A percentile compares a stretch with the other conserved stretches of the same genome.
Evolutionary conservation across 2,113 vertebrate species (phyloP).

Genomic region (Sander lucioperca): DNA sequence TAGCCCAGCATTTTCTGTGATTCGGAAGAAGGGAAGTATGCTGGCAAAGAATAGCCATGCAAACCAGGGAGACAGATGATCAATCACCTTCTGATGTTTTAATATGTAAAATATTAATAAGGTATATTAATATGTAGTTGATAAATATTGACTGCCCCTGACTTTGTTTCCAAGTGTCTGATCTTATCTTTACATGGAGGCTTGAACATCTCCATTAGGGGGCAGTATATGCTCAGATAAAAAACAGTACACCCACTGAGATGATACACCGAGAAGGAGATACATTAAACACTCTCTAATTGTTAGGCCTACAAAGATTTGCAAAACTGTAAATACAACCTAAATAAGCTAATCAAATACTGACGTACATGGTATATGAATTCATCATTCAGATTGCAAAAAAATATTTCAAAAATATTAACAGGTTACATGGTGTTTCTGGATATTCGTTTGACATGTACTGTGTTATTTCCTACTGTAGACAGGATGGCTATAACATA

Average conservation of each 20-base stretch:
- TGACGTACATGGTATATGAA: neutral
- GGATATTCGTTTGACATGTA: neutral
- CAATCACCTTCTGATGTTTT: neutral
- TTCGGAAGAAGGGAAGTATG: neutral
- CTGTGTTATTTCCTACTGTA: neutral
- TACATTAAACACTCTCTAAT: conserved; percentile 12
- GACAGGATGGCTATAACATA: neutral
- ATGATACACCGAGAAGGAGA: conserved; percentile 1
- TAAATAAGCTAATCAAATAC: neutral
- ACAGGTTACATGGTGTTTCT: neutral
- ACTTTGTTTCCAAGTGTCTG: neutral
- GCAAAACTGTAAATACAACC: neutral
- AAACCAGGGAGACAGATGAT: neutral
- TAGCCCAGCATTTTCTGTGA: neutral
- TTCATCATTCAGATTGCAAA: neutral
- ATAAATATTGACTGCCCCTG: neutral
- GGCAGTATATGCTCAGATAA: conserved; percentile 64
- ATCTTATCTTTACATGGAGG: neutral
- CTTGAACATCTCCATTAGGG: conserved; percentile 63
- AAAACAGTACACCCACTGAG: neutral
- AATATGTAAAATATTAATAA: neutral
- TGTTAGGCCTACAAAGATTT: neutral
- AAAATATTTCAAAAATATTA: neutral
- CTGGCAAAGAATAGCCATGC: neutral
- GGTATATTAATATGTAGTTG: neutral